A percentile compares a stretch with the other conserved stretches of the same genome.
phyloP scores from a whole-genome alignment of 2,113 vertebrate genomes.

The Piprites chloris region DNA sequence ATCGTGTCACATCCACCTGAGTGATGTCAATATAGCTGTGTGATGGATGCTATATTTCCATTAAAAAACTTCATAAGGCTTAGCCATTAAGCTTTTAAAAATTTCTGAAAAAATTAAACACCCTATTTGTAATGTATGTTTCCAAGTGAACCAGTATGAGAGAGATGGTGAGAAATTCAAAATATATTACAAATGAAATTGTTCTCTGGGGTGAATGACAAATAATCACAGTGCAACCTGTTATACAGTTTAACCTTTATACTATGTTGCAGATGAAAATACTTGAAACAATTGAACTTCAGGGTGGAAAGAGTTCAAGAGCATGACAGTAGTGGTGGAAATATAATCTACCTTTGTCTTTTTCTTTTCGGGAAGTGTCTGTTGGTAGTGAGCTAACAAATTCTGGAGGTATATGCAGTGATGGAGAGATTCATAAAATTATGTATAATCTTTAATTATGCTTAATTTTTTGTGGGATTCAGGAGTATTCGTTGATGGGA shows the following conservation, averaged over 20 bases:
- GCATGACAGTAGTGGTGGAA: neutral
- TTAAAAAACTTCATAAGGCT: neutral
- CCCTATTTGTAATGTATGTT: neutral
- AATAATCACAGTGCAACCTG: neutral
- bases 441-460: neutral
- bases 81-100: neutral
- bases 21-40: neutral
- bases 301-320: neutral
- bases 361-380: neutral
- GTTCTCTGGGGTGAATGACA: accelerated
- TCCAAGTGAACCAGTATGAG: neutral
- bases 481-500: neutral
- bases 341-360: neutral
- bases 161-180: neutral
- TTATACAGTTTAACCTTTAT: neutral
- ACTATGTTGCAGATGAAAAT: neutral
- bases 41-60: neutral
- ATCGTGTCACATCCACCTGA: neutral
- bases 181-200: neutral
- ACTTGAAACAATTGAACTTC: neutral
- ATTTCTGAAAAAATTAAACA: neutral
- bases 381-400: neutral
- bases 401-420: neutral
- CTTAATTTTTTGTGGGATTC: neutral
- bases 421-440: neutral